phyloP scores from a whole-genome alignment of 37 sponge, comb jelly and placozoan genomes.

The Cladorhizidae sp. region DNA sequence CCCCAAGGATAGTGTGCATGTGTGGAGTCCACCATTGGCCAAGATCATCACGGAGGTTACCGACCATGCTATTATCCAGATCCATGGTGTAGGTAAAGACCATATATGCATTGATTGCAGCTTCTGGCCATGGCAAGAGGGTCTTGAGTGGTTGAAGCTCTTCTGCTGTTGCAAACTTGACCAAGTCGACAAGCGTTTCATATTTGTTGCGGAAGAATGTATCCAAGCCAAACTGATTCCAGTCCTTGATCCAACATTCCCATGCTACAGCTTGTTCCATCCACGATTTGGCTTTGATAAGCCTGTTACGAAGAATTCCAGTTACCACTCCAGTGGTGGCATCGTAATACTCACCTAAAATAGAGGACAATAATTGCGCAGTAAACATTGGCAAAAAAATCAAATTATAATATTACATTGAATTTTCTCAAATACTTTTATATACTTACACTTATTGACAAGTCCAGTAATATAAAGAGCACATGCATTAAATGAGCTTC shows the following conservation, averaged over 20 bases:
- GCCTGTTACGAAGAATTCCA: constrained; percentile 9
- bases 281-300: background rate
- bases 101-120: constrained; percentile 38
- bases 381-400: too few relatives aligned
- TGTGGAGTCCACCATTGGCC: constrained; percentile 48
- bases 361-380: too few relatives aligned
- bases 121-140: constrained; percentile 68
- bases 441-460: too few relatives aligned
- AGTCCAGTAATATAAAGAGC: too few relatives aligned
- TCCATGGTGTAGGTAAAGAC: constrained; percentile 29
- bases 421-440: too few relatives aligned
- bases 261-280: constrained; percentile 19
- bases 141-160: constrained; percentile 20
- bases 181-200: background rate
- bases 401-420: too few relatives aligned
- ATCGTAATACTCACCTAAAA: constrained; percentile 30
- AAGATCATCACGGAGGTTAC: constrained; percentile 37
- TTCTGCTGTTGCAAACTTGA: background rate
- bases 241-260: constrained; percentile 29
- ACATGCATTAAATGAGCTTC: too few relatives aligned
- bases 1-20: constrained; percentile 59
- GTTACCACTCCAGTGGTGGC: background rate
- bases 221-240: constrained; percentile 24
- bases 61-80: constrained; percentile 42
- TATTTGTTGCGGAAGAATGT: constrained; percentile 23